Base-by-base conservation (phyloP, 1,140 invertebrate genomes). In the Cyphomyrmex costatus region DNA sequence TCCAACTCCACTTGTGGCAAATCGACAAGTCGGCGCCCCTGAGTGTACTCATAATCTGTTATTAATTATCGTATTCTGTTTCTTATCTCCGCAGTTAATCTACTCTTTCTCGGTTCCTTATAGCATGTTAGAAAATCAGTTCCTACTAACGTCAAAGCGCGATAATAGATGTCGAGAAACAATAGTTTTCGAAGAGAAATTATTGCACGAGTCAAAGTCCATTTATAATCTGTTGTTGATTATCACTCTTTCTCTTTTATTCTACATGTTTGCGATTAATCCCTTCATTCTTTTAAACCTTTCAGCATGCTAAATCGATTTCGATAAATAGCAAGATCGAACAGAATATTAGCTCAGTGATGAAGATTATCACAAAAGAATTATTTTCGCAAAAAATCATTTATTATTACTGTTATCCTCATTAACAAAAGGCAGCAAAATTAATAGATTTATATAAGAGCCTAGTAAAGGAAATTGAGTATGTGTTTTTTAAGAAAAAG, bases 51-150 rank as follows among this genome's bases (percentile, higher is more conserved):
- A 24, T 58, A 58, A 16, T 58, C 21, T 58, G 30, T 56, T 56
- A 73, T 74, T 33, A 19, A 33, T 16, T 10, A 58, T 74, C 3
- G 19, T 1, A 73, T 63, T 36, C 46, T 49, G 46, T 21, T 21
- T 73, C 36, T 74, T 74, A 58, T 58, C 19, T 58, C 56, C 0
- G 1, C 10, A 74, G 12, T 74, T 74, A 24, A 58, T 30, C 30
- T 33, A 56, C 6, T 1, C 10, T 58, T 74, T 14, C 3, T 74
- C 30, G n/a, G 0, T 21, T 58, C 6, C 30, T 74, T 24, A n/a
- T n/a, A 49, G 5, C 5, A 56, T 19, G n/a, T 74, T 14, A 73
- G 3, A 1, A 33, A 14, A 56, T 74, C 53, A 12, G 2, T 21
- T 74, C 3, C 1, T 21, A 60, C 58, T 30, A 21, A 73, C 19